phyloP scores from a whole-genome alignment of 2,888 invertebrate species.

The Erebia palarica region DNA sequence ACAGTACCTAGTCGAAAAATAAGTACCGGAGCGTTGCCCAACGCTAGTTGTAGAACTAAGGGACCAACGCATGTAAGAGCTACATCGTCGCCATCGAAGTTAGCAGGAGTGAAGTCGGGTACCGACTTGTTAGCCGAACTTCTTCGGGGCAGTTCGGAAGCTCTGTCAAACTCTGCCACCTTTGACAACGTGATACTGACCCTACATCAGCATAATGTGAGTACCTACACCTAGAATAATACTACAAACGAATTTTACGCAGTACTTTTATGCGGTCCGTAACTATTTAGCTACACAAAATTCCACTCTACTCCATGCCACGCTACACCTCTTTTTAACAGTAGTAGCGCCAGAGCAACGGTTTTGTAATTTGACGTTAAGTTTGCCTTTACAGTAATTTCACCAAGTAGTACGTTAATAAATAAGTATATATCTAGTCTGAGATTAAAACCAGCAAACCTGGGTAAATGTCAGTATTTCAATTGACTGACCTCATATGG shows the following conservation, averaged over 20 bases:
- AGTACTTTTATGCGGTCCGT: too few relatives aligned
- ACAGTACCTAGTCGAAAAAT: constrained; percentile 83
- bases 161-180: constrained; percentile 83
- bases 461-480: too few relatives aligned
- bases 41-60: constrained; percentile 65
- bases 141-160: constrained; percentile 90
- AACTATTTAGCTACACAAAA: too few relatives aligned
- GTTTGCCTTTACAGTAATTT: not conserved
- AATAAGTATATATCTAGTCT: too few relatives aligned
- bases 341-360: not conserved
- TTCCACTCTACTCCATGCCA: not conserved
- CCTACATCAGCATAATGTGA: constrained; percentile 78
- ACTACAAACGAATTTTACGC: not conserved
- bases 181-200: constrained; percentile 79
- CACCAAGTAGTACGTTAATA: too few relatives aligned
- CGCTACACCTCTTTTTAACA: not conserved
- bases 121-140: constrained; percentile 88
- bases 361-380: too few relatives aligned
- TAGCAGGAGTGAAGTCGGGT: constrained; percentile 83
- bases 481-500: too few relatives aligned
- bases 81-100: constrained; percentile 90
- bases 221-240: constrained; percentile 59
- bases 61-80: constrained; percentile 87
- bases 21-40: constrained; percentile 80
- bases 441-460: too few relatives aligned